Base-by-base conservation (phyloP, 1,140 invertebrate genomes). In the Drosophila auraria region DNA sequence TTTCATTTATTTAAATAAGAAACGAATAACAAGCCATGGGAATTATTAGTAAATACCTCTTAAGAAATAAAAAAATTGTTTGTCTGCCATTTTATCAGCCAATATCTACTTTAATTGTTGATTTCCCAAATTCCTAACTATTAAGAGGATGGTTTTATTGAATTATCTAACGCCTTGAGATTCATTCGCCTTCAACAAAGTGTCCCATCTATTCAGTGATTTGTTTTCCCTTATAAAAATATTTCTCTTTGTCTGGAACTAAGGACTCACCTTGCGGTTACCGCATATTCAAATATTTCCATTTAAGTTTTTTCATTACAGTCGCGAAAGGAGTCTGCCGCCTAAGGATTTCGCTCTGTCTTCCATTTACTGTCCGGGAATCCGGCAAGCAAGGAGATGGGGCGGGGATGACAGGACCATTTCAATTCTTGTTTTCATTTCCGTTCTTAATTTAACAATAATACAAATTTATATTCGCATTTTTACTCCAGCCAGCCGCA, bases 371-470 rank as follows among this genome's bases (percentile, higher is more conserved):
- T 79, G 33, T 33, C 56, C 33, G 40, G 42, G 33, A 25, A 38
- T 63, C 15, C 23, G 15, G 33, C 6, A 5, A 25, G 27, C 30
- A 20, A 25, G 20, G 38, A 7, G 30, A 20, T 20, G 62, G 40
- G 38, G 47, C 25, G 14, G 66, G 27, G 54, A 50, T 58, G 62
- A 68, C 63, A 63, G 64, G 78, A 79, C 66, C 82, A 71, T 89
- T 87, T 72, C 64, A 79, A 80, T 90, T 89, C 87, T 78, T 77
- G 69, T 89, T 82, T 84, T 82, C 82, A 89, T 89, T 90, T 90
- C 81, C 78, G 81, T 82, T 84, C 80, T 82, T 87, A 87, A 87
- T 87, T 82, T 66, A 82, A 79, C 74, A 75, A 82, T 90, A 89
- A 84, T 83, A 84, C 54, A 77, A 73, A 90, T 77, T 90, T 82